Percentiles rank a stretch among this genome's conserved stretches.
Conservation (phyloP, 2,797 vertebrate species). For the Acrossocheilus fasciatus region DNA sequence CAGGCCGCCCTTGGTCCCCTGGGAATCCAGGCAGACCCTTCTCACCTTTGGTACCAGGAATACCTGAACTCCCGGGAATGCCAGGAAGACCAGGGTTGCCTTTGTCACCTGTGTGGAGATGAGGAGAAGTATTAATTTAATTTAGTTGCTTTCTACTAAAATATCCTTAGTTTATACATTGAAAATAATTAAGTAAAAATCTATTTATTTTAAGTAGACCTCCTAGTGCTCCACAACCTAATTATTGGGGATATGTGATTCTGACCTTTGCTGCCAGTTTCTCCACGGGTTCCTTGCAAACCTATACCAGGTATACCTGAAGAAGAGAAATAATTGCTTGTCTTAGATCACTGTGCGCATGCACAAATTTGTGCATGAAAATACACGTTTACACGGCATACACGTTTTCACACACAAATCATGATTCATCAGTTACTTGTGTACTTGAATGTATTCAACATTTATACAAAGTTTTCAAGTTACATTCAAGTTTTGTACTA, state of each 20-base stretch:
- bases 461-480: background rate
- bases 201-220: background rate
- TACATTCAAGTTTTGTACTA: no score
- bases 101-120: conserved; percentile 83
- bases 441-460: background rate
- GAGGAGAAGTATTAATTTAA: background rate
- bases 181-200: background rate
- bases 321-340: conserved; percentile 26
- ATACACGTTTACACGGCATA: background rate
- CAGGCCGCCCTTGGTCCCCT: conserved; percentile 82
- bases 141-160: background rate
- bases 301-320: conserved; percentile 88
- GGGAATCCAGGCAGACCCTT: conserved; percentile 82
- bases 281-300: conserved; percentile 82
- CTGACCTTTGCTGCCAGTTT: conserved; percentile 87
- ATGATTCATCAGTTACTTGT: background rate
- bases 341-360: background rate
- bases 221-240: background rate
- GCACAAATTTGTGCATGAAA: background rate
- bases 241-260: background rate
- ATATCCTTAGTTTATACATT: background rate
- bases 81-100: conserved; percentile 90
- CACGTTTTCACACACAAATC: background rate
- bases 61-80: conserved; percentile 86
- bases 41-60: conserved; percentile 92